phyloP scores from a whole-genome alignment of 2,113 vertebrate genomes.

The Perca fluviatilis region DNA sequence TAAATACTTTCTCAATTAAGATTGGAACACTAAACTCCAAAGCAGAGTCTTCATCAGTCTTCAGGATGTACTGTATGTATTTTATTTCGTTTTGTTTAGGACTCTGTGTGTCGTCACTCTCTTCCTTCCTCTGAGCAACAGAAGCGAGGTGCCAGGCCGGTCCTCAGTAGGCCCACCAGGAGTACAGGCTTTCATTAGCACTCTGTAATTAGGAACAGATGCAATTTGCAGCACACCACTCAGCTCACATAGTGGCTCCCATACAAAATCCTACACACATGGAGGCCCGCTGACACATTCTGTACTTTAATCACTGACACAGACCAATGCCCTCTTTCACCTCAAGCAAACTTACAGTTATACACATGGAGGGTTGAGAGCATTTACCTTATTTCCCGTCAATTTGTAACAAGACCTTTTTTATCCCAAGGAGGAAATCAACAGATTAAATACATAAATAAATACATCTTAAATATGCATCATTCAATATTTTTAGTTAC shows the following conservation, averaged over 20 bases:
- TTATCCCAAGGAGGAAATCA: not conserved
- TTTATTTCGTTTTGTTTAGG: conserved; percentile 35
- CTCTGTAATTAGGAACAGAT: conserved; percentile 84
- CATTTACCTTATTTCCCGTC: not conserved
- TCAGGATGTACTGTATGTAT: conserved; percentile 10
- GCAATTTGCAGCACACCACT: conserved; percentile 69
- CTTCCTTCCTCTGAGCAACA: conserved; percentile 25
- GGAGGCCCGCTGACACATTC: conserved; percentile 24
- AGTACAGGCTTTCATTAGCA: conserved; percentile 83
- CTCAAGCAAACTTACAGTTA: not conserved
- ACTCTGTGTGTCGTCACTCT: conserved; percentile 19
- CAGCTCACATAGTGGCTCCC: conserved; percentile 40
- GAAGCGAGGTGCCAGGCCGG: conserved; percentile 47
- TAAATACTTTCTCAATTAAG: too few species aligned
- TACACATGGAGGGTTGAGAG: too few species aligned
- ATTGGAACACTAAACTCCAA: too few species aligned
- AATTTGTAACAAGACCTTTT: not conserved
- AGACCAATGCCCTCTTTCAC: conserved; percentile 8
- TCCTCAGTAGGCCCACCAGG: conserved; percentile 69
- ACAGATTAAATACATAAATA: not conserved
- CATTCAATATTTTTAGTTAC: not conserved
- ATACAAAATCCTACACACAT: conserved; percentile 29
- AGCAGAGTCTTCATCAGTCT: conserved; percentile 16
- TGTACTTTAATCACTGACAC: conserved; percentile 13
- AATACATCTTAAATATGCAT: not conserved